Conservation (phyloP, 2,888 invertebrate genomes). For the Platycnemis pennipes region DNA sequence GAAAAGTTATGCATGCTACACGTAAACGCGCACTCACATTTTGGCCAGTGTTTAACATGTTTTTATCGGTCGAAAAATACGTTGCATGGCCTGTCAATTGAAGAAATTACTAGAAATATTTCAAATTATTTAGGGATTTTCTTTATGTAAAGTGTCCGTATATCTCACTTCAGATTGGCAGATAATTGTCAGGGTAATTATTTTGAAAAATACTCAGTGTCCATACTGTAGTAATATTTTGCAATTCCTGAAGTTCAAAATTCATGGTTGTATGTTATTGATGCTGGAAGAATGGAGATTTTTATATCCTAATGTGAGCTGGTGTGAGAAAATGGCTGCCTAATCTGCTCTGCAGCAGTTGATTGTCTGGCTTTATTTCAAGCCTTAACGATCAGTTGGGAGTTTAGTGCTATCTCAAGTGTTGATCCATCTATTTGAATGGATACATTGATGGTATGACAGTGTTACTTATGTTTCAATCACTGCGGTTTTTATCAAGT, state of each 20-base stretch:
- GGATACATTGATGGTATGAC: slow-evolving; percentile 39
- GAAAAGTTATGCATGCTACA: slow-evolving; percentile 51
- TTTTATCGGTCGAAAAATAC: neutral
- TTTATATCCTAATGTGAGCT: slow-evolving; percentile 30
- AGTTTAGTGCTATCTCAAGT: neutral
- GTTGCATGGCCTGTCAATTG: neutral
- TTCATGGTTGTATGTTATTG: neutral
- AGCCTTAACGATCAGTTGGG: slow-evolving; percentile 26
- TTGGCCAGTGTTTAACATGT: slow-evolving; percentile 34
- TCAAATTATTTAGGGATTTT: neutral
- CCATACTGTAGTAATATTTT: neutral
- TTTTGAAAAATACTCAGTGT: neutral
- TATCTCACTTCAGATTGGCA: neutral
- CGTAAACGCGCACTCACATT: slow-evolving; percentile 55
- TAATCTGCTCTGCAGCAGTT: slow-evolving; percentile 47
- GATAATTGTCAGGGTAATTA: neutral
- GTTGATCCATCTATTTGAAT: slow-evolving; percentile 53
- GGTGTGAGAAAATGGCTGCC: slow-evolving; percentile 29
- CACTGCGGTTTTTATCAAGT: neutral
- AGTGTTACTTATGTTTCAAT: slow-evolving; percentile 24
- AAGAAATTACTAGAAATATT: neutral
- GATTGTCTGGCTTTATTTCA: slow-evolving; percentile 59
- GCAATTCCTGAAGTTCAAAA: neutral
- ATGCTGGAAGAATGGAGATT: neutral
- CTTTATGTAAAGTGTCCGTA: neutral